Evolutionary conservation across 1,140 invertebrate genomes (phyloP).

Genomic region (Drosophila sulfurigaster): DNA sequence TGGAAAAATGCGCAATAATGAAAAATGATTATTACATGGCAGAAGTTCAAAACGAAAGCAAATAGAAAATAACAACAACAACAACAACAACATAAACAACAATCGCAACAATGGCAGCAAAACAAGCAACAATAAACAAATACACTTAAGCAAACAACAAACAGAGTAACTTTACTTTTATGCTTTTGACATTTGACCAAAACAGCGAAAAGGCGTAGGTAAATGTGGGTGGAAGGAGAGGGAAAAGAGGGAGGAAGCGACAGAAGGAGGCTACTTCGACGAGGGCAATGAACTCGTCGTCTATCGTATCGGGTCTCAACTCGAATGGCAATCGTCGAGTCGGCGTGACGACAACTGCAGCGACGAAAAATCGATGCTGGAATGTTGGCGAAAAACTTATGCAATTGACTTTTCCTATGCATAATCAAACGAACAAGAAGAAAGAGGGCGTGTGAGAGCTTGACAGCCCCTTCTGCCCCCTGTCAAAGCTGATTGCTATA

Average conservation of each 20-base stretch:
- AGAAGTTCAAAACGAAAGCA: constrained; percentile 64
- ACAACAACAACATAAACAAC: constrained; percentile 22
- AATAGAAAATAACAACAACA: constrained; percentile 35
- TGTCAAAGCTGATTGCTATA: constrained; percentile 38
- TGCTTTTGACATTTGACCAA: constrained; percentile 45
- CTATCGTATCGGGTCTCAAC: constrained; percentile 13
- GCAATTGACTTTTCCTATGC: constrained; percentile 44
- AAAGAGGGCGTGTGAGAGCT: constrained; percentile 50
- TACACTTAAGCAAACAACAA: constrained; percentile 32
- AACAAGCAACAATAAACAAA: constrained; percentile 40
- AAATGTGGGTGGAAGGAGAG: neutral
- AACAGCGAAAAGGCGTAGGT: constrained; percentile 16
- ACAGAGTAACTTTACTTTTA: constrained; percentile 19
- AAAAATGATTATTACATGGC: constrained; percentile 63
- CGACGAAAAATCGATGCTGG: constrained; percentile 50
- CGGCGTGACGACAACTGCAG: constrained; percentile 49
- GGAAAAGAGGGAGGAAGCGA: neutral
- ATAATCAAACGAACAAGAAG: constrained; percentile 26
- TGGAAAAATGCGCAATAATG: constrained; percentile 67
- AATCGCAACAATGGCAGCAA: constrained; percentile 19
- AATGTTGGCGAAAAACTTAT: constrained; percentile 40
- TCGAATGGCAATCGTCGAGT: constrained; percentile 12
- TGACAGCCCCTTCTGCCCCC: constrained; percentile 21
- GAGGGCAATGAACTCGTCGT: constrained; percentile 38
- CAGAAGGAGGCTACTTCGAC: neutral